A percentile compares a stretch with the other conserved stretches of the same genome.
phyloP scores from a whole-genome alignment of 1,140 invertebrate genomes.

The Carposina sasakii region DNA sequence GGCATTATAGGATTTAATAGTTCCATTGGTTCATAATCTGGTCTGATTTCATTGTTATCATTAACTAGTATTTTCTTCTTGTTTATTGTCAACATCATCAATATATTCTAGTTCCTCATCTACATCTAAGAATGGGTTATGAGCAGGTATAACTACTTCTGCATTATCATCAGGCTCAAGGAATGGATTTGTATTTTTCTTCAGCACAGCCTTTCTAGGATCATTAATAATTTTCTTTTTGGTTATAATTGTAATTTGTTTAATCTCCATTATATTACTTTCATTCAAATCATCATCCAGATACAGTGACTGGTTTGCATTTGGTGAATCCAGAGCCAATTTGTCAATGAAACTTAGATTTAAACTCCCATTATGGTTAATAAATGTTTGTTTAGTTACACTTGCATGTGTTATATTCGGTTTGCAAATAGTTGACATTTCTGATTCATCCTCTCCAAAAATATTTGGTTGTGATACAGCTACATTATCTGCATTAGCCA shows the following conservation, averaged over 20 bases:
- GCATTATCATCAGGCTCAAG: slow-evolving; percentile 38
- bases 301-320: slow-evolving; percentile 57
- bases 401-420: slow-evolving; percentile 49
- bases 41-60: no score
- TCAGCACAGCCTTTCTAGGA: no score
- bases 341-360: slow-evolving; percentile 68
- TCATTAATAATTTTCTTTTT: slow-evolving; percentile 49
- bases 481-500: no score
- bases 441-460: slow-evolving; percentile 23
- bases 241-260: slow-evolving; percentile 67
- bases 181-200: slow-evolving; percentile 66
- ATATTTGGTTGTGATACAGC: slow-evolving; percentile 23
- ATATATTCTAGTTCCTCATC: slow-evolving; percentile 47
- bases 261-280: slow-evolving; percentile 72
- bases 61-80: no score
- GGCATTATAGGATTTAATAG: slow-evolving; percentile 40
- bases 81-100: slow-evolving; percentile 32
- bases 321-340: slow-evolving; percentile 57
- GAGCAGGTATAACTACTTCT: background rate
- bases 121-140: slow-evolving; percentile 49
- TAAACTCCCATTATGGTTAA: slow-evolving; percentile 53
- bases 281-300: slow-evolving; percentile 70
- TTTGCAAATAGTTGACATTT: slow-evolving; percentile 32
- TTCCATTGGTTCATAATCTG: slow-evolving; percentile 14
- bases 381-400: slow-evolving; percentile 52